phyloP scores from a whole-genome alignment of 35 echinoderm and acorn worm species.

The Strongylocentrotus purpuratus region DNA sequence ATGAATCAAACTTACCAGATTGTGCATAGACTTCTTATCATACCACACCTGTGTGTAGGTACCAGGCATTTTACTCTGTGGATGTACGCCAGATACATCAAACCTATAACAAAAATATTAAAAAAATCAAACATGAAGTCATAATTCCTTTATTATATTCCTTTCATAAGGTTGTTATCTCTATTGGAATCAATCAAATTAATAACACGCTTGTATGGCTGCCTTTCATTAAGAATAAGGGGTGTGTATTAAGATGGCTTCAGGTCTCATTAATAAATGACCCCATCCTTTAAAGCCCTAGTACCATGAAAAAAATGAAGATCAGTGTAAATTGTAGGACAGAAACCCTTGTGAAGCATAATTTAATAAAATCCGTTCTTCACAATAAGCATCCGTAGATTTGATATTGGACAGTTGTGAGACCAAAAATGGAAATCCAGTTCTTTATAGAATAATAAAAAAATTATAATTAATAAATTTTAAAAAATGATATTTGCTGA shows the following conservation, averaged over 20 bases:
- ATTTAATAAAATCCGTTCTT: no score
- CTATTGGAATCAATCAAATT: no score
- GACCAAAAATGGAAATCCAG: no score
- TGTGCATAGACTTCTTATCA: slow-evolving; percentile 89
- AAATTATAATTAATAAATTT: no score
- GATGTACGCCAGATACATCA: slow-evolving; percentile 97
- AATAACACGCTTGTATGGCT: background rate
- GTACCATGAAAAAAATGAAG: background rate
- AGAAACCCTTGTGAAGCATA: no score
- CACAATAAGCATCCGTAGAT: no score
- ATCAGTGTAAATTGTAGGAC: background rate
- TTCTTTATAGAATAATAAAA: no score
- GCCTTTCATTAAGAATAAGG: background rate
- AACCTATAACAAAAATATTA: slow-evolving; percentile 70
- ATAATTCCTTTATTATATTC: slow-evolving; percentile 9
- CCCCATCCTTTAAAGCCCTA: background rate
- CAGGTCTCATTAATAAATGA: background rate
- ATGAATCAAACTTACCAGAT: slow-evolving; percentile 66
- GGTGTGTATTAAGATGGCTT: background rate
- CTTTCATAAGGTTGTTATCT: no score
- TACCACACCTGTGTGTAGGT: slow-evolving; percentile 96
- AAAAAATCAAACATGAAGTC: background rate
- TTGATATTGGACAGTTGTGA: no score
- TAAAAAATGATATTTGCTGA: no score
- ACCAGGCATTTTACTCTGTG: slow-evolving; percentile 98